Evolutionary conservation across 2,113 vertebrate genomes (phyloP).

Genomic region (Oryzias curvinotus): DNA sequence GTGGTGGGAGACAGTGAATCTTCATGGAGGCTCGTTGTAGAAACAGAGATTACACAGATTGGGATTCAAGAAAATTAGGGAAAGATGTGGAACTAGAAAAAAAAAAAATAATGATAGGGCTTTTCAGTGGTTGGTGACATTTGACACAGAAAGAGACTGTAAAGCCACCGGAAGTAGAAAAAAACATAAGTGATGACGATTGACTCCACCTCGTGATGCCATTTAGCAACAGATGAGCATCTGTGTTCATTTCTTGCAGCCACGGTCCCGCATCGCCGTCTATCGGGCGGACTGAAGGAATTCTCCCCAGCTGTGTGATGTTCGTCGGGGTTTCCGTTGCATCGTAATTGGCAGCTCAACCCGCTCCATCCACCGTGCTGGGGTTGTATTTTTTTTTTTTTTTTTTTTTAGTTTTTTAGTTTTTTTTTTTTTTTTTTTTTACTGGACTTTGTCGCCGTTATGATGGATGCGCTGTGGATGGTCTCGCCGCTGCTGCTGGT

Average conservation of each 20-base stretch:
- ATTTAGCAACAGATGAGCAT: constrained; percentile 70
- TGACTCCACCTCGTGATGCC: constrained; percentile 64
- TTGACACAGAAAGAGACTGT: constrained; percentile 11
- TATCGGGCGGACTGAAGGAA: not conserved
- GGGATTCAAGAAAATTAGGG: too few relatives aligned
- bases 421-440: too few relatives aligned
- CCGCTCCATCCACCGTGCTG: not conserved
- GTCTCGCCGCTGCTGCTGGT: constrained; percentile 74
- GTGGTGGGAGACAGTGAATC: constrained; percentile 19
- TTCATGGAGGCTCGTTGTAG: too few relatives aligned
- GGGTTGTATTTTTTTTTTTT: constrained; percentile 1
- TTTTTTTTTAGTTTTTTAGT: too few relatives aligned
- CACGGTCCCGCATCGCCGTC: not conserved
- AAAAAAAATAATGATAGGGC: not conserved
- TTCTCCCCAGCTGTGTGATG: constrained; percentile 37
- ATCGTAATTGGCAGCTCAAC: constrained; percentile 23
- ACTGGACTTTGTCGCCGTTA: constrained; percentile 44
- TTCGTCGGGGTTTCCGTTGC: constrained; percentile 24
- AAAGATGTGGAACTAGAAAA: too few relatives aligned
- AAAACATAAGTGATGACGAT: constrained; percentile 40
- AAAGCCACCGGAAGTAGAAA: constrained; percentile 54
- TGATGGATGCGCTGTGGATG: constrained; percentile 80
- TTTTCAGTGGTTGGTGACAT: constrained; percentile 13
- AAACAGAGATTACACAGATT: too few relatives aligned
- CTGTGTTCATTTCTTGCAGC: constrained; percentile 14